These are phyloP conservation scores for Tetrao urogallus DNA, from an alignment of 2,113 vertebrate genomes.

Conservation along the genomic window DNA sequence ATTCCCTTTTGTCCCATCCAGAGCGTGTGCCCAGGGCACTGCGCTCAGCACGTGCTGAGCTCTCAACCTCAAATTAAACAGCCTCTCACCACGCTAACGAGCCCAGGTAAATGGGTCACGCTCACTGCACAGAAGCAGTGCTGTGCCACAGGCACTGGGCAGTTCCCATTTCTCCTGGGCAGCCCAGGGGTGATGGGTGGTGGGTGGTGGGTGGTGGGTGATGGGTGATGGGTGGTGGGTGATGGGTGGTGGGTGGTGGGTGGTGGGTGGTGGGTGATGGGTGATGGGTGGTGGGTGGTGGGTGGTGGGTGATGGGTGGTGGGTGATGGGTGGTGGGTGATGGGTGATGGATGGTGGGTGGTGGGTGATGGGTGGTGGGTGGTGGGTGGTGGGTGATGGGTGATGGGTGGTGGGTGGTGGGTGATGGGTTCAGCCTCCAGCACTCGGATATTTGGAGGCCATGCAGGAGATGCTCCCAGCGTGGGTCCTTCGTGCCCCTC, in stretches of 20 bases:
- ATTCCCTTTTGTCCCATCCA: slow-evolving; percentile 1
- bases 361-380: no score
- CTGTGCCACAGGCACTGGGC: background rate
- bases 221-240: no score
- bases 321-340: no score
- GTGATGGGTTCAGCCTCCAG: background rate
- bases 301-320: no score
- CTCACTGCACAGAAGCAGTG: accelerated
- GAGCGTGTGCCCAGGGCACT: background rate
- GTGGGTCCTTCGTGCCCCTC: background rate
- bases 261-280: no score
- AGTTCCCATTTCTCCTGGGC: background rate
- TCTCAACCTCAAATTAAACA: background rate
- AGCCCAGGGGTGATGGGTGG: background rate
- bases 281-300: no score
- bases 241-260: no score
- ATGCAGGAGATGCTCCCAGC: background rate
- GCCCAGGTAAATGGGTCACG: accelerated
- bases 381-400: no score
- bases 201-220: no score
- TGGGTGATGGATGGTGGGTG: no score
- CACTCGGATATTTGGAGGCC: background rate
- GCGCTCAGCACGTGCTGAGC: background rate
- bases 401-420: no score
- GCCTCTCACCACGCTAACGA: accelerated